Conservation (phyloP, 2,888 invertebrate species). For the Branchellion lobata region DNA sequence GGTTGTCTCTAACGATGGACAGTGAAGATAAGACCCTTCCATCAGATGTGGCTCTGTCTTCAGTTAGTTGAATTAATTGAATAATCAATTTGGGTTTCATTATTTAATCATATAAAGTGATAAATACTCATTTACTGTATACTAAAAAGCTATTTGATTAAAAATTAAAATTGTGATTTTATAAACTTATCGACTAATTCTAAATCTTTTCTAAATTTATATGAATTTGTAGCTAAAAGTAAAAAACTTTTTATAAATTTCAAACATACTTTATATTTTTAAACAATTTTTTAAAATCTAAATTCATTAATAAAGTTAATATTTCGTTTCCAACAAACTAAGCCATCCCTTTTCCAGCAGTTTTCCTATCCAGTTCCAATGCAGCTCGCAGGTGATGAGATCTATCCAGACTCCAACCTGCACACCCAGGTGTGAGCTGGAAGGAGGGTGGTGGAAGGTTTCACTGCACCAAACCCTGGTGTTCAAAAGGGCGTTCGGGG, state of each 20-base stretch:
- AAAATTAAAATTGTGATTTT: too few species aligned
- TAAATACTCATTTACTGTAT: too few species aligned
- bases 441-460: background rate
- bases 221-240: background rate
- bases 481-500: background rate
- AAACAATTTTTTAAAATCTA: too few species aligned
- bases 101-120: too few species aligned
- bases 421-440: constrained; percentile 50
- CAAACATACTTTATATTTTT: too few species aligned
- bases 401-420: constrained; percentile 49
- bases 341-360: constrained; percentile 28
- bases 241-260: too few species aligned
- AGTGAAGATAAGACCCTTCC: background rate
- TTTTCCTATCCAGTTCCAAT: constrained; percentile 49
- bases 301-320: too few species aligned
- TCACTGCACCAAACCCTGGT: too few species aligned
- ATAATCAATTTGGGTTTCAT: background rate
- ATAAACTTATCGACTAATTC: too few species aligned
- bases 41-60: background rate
- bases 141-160: too few species aligned
- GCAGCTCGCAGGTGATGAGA: constrained; percentile 50
- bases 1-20: background rate
- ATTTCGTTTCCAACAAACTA: background rate
- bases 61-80: background rate
- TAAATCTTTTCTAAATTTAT: too few species aligned